Evolutionary conservation across 2,888 invertebrate genomes (phyloP).

Genomic region (Bembecia ichneumoniformis): DNA sequence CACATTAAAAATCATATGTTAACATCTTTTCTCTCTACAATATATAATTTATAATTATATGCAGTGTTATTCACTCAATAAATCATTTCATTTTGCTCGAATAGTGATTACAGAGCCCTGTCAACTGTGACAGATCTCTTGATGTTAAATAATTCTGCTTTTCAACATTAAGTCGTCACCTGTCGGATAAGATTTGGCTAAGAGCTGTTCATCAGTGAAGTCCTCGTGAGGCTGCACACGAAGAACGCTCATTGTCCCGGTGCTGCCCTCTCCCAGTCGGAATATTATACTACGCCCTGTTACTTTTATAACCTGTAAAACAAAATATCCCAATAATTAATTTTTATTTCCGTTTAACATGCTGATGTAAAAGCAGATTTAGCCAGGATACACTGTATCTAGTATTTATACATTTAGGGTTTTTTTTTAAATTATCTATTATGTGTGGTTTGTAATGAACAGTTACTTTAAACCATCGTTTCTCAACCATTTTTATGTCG

Average conservation of each 20-base stretch:
- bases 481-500: too few species aligned
- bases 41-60: too few species aligned
- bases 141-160: too few species aligned
- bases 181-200: slow-evolving; percentile 59
- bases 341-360: background rate
- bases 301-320: slow-evolving; percentile 50
- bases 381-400: too few species aligned
- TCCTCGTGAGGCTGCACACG: slow-evolving; percentile 44
- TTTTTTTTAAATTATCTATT: too few species aligned
- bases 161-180: slow-evolving; percentile 31
- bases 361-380: background rate
- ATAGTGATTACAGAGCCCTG: too few species aligned
- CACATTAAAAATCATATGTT: background rate
- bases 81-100: too few species aligned
- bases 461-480: too few species aligned
- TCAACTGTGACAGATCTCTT: too few species aligned
- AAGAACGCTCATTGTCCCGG: slow-evolving; percentile 42
- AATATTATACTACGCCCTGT: slow-evolving; percentile 47
- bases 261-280: slow-evolving; percentile 30
- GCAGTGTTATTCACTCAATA: too few species aligned
- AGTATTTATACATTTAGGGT: too few species aligned
- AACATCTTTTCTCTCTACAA: background rate
- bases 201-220: slow-evolving; percentile 46
- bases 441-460: too few species aligned
- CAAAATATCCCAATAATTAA: background rate